Evolutionary conservation across 2,113 vertebrate species (phyloP).

Genomic region (Turnix velox): DNA sequence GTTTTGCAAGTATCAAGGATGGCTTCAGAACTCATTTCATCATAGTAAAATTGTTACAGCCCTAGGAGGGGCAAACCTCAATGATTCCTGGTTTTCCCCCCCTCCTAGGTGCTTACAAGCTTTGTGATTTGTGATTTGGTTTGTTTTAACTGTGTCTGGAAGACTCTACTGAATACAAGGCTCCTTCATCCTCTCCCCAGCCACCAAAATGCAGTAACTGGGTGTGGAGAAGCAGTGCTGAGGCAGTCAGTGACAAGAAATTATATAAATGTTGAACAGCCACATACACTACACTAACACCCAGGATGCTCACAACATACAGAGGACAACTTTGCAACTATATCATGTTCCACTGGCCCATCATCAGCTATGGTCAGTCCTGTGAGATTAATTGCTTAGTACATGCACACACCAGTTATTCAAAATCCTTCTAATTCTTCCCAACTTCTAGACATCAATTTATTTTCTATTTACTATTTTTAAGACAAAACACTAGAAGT

Average conservation of each 20-base stretch:
- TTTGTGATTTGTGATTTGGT: neutral
- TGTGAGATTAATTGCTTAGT: neutral
- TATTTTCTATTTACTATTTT: neutral
- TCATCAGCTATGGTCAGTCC: neutral
- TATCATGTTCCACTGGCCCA: neutral
- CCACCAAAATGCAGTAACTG: neutral
- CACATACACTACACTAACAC: slow-evolving; percentile 18
- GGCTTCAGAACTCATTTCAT: neutral
- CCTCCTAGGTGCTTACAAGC: neutral
- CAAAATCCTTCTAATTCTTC: neutral
- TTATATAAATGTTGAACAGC: neutral
- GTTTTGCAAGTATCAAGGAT: slow-evolving; percentile 33
- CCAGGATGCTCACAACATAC: slow-evolving; percentile 1
- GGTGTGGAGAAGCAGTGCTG: neutral
- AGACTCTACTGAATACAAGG: neutral
- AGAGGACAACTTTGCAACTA: neutral
- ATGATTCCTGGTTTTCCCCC: neutral
- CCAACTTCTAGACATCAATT: neutral
- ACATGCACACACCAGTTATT: neutral
- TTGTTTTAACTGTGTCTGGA: neutral
- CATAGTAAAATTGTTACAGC: neutral
- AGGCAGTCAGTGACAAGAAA: neutral
- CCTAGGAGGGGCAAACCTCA: slow-evolving; percentile 12
- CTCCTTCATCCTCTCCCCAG: neutral
- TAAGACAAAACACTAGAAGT: slow-evolving; percentile 5